Evolutionary conservation across 2,888 invertebrate genomes (phyloP).

Genomic region (Galeruca laticollis): DNA sequence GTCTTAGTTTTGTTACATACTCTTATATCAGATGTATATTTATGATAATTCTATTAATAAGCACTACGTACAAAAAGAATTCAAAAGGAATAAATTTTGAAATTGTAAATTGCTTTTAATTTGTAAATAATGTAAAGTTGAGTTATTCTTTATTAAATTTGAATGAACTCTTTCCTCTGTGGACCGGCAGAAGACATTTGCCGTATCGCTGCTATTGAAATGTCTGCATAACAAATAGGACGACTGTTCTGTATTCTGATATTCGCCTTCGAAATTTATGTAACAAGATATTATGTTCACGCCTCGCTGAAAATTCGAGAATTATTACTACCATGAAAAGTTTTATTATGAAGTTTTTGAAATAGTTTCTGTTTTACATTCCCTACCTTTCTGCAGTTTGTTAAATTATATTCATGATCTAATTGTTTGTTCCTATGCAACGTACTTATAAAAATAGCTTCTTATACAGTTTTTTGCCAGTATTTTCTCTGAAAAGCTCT

Average conservation of each 20-base stretch:
- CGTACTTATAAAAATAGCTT: slow-evolving; percentile 57
- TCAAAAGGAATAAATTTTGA: too few relatives aligned
- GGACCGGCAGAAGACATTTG: not conserved
- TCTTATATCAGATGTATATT: too few relatives aligned
- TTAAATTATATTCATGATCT: slow-evolving; percentile 37
- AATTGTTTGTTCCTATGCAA: slow-evolving; percentile 56
- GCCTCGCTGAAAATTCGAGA: slow-evolving; percentile 18
- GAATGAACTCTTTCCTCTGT: not conserved
- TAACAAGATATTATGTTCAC: slow-evolving; percentile 14
- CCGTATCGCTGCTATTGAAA: not conserved
- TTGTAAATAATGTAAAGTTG: too few relatives aligned
- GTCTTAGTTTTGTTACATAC: too few relatives aligned
- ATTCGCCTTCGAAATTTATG: slow-evolving; percentile 14
- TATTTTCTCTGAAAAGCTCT: slow-evolving; percentile 58
- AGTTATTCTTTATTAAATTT: too few relatives aligned
- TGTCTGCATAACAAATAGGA: slow-evolving; percentile 8
- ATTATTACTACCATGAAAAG: slow-evolving; percentile 11
- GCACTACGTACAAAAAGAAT: too few relatives aligned
- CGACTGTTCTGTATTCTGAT: slow-evolving; percentile 14
- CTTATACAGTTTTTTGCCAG: slow-evolving; percentile 56
- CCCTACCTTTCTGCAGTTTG: slow-evolving; percentile 33
- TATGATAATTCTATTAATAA: too few relatives aligned
- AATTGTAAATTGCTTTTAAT: too few relatives aligned
- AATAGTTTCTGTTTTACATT: slow-evolving; percentile 40
- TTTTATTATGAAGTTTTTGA: slow-evolving; percentile 31